Evolutionary conservation across 2,888 invertebrate species (phyloP).

Genomic region (Pterobdella sp.): DNA sequence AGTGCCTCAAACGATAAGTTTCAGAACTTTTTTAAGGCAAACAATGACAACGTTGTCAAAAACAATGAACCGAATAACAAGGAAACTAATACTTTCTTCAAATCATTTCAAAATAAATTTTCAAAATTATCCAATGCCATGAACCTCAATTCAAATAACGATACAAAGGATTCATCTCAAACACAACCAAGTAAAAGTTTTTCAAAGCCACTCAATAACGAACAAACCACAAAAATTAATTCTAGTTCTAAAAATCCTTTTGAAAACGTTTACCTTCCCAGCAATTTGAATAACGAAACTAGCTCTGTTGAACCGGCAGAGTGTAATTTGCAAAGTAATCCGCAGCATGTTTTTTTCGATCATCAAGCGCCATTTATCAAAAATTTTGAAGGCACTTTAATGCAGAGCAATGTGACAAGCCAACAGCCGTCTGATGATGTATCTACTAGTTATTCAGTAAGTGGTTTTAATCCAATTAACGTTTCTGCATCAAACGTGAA

Average conservation of each 20-base stretch:
- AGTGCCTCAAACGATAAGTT: too few relatives aligned
- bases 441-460: background rate
- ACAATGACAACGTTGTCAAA: too few relatives aligned
- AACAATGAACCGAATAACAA: too few relatives aligned
- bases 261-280: background rate
- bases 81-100: background rate
- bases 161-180: too few relatives aligned
- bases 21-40: too few relatives aligned
- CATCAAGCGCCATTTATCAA: background rate
- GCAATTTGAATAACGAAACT: too few relatives aligned
- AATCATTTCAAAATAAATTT: constrained; percentile 6
- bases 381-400: background rate
- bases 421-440: background rate
- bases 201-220: too few relatives aligned
- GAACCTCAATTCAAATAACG: background rate
- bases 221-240: background rate
- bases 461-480: background rate
- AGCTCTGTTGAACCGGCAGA: background rate
- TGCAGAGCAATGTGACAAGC: background rate
- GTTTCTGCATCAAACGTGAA: background rate
- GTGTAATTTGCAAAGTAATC: background rate
- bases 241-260: background rate
- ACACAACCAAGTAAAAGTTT: too few relatives aligned
- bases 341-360: background rate
- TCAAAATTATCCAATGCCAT: background rate